Conservation (phyloP, 2,888 invertebrate species). For the Agrochola circellaris region DNA sequence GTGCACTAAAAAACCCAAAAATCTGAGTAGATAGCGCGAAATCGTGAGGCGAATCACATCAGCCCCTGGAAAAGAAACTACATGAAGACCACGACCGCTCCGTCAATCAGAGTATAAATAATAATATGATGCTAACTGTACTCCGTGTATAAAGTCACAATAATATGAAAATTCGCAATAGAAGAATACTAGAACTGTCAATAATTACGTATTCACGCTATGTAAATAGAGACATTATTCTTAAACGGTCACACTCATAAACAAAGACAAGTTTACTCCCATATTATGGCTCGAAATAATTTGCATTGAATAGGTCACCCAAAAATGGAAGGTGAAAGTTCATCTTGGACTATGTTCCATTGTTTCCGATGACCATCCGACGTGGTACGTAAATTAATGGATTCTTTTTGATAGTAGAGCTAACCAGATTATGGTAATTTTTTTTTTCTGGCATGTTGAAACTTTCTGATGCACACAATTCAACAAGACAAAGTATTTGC, state of each 20-base stretch:
- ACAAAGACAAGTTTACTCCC: constrained; percentile 45
- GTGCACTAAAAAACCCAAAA: no score
- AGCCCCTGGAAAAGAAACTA: no score
- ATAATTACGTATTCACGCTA: background rate
- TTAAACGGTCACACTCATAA: background rate
- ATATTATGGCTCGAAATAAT: constrained; percentile 44
- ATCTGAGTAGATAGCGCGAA: no score
- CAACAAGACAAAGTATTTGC: no score
- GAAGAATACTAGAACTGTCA: background rate
- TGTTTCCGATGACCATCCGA: constrained; percentile 43
- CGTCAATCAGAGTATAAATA: no score
- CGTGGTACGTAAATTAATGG: background rate
- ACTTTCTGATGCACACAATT: no score
- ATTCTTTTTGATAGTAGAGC: background rate
- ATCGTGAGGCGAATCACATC: no score
- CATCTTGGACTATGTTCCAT: constrained; percentile 33
- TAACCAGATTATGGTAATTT: background rate
- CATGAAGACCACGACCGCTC: no score
- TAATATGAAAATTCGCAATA: background rate
- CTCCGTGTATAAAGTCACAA: background rate
- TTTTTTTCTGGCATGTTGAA: no score
- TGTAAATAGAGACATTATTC: background rate
- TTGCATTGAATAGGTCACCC: constrained; percentile 59
- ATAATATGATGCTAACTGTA: no score
- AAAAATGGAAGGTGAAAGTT: constrained; percentile 60